A percentile compares a stretch with the other conserved stretches of the same genome.
Evolutionary conservation across 1,140 invertebrate genomes (phyloP).

Genomic region (Drosophila lini): DNA sequence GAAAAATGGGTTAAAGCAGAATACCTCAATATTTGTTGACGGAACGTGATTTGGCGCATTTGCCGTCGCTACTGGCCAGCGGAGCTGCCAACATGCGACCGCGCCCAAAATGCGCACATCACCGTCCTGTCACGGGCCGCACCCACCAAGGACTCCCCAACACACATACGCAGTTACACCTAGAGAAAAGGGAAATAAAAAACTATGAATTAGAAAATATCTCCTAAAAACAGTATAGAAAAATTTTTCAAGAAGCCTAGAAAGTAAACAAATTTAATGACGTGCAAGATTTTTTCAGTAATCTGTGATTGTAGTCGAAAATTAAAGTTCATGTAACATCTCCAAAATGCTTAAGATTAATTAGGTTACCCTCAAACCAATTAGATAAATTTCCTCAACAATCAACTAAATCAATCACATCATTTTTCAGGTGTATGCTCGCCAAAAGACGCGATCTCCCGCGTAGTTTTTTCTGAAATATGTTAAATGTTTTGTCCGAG

Average conservation of each 20-base stretch:
- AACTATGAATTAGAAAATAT: no score
- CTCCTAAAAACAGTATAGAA: no score
- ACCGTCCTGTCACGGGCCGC: slow-evolving; percentile 6
- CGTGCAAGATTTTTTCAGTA: no score
- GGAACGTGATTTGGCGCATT: slow-evolving; percentile 83
- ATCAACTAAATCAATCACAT: no score
- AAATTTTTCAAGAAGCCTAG: no score
- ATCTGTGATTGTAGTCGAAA: neutral
- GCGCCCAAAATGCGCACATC: slow-evolving; percentile 47
- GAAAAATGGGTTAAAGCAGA: slow-evolving; percentile 73
- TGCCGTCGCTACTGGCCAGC: slow-evolving; percentile 20
- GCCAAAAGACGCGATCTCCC: slow-evolving; percentile 7
- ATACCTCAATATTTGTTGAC: slow-evolving; percentile 83
- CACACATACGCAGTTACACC: slow-evolving; percentile 13
- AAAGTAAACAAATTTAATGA: neutral
- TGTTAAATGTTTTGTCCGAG: slow-evolving; percentile 67
- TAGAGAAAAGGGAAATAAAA: neutral
- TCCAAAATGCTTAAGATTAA: neutral
- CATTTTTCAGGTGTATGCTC: slow-evolving; percentile 3
- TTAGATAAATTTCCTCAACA: no score
- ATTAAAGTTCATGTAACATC: accelerated
- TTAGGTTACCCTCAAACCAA: neutral
- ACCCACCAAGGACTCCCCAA: slow-evolving; percentile 16
- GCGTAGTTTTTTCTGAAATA: slow-evolving; percentile 53
- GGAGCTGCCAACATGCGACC: slow-evolving; percentile 36